Conservation (phyloP, 2,113 vertebrate species). For the human region GRCh38 chr16:80567501-80568000, state of each 20-base stretch:
- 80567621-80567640: background rate
- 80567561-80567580: background rate
- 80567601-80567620: background rate
- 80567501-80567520: background rate
- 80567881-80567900: background rate
- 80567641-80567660: background rate
- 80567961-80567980: background rate
- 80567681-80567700: background rate
- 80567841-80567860: background rate
- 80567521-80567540: background rate
- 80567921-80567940: background rate
- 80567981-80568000: background rate
- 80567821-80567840: constrained; percentile 35
- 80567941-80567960: background rate
- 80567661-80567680: background rate
- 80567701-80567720: background rate
- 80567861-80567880: background rate
- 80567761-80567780: background rate
- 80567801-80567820: background rate
- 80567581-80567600: background rate
- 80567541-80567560: background rate
- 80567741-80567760: background rate
- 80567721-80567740: constrained; percentile 4
- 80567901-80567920: background rate
- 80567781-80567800: background rate